phyloP scores from a whole-genome alignment of 1,140 invertebrate species.

The Drosophila parvula region DNA sequence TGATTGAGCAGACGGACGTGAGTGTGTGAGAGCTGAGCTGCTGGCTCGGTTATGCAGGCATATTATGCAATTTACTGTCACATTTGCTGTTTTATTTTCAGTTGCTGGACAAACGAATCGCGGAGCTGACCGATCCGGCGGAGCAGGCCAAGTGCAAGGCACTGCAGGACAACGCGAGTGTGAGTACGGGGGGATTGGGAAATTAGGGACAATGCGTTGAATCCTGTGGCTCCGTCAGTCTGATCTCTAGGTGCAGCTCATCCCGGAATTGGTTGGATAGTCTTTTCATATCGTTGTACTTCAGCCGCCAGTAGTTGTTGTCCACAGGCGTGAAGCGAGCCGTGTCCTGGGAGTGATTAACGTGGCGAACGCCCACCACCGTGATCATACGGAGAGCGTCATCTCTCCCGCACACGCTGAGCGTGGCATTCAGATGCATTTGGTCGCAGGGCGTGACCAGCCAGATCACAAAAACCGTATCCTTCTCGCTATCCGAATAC shows the following conservation, averaged over 20 bases:
- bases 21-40: slow-evolving; percentile 55
- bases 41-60: slow-evolving; percentile 7
- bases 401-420: slow-evolving; percentile 54
- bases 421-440: slow-evolving; percentile 33
- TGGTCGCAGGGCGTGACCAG: slow-evolving; percentile 49
- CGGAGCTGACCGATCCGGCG: slow-evolving; percentile 87
- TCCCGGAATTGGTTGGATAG: slow-evolving; percentile 62
- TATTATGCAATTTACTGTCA: slow-evolving; percentile 46
- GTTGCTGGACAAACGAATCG: slow-evolving; percentile 88
- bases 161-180: slow-evolving; percentile 85
- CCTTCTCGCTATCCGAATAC: background rate
- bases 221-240: slow-evolving; percentile 9
- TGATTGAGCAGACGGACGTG: slow-evolving; percentile 96
- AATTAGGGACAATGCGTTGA: background rate
- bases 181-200: slow-evolving; percentile 45
- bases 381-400: slow-evolving; percentile 9
- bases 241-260: slow-evolving; percentile 57
- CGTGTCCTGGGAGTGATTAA: slow-evolving; percentile 16
- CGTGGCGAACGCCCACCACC: slow-evolving; percentile 28
- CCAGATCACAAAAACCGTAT: slow-evolving; percentile 60
- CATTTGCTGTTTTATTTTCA: slow-evolving; percentile 77
- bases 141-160: slow-evolving; percentile 88
- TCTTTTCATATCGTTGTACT: slow-evolving; percentile 26
- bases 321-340: slow-evolving; percentile 32
- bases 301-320: slow-evolving; percentile 50